These are phyloP conservation scores for Melanerpes formicivorus DNA, from an alignment of 2,113 vertebrate species.

Conservation along the genomic window DNA sequence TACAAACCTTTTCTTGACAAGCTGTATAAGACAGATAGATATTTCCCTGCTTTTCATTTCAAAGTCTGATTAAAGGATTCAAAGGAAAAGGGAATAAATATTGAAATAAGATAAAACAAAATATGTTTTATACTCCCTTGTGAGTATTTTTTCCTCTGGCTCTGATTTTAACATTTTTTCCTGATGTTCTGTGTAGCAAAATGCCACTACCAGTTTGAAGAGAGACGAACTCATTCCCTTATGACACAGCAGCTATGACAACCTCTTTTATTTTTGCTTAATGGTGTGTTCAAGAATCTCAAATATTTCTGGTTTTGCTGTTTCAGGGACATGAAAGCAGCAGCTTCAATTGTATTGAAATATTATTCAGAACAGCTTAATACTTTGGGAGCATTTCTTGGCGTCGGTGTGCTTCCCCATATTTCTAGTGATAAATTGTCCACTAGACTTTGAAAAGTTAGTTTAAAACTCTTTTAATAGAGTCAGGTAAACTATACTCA, in stretches of 20 bases:
- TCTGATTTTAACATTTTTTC: conserved; percentile 46
- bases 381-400: conserved; percentile 36
- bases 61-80: background rate
- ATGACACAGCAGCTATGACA: conserved; percentile 64
- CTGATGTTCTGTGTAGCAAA: conserved; percentile 42
- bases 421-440: conserved; percentile 21
- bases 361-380: conserved; percentile 40
- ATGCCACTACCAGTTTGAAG: conserved; percentile 23
- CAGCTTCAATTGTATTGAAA: conserved; percentile 37
- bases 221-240: conserved; percentile 17
- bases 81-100: conserved; percentile 3
- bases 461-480: background rate
- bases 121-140: background rate
- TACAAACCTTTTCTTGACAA: background rate
- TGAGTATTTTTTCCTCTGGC: background rate
- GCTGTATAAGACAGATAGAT: background rate
- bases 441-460: background rate
- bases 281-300: conserved; percentile 56
- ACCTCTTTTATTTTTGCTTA: conserved; percentile 61
- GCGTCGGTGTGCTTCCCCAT: background rate
- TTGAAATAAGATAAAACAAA: conserved; percentile 24
- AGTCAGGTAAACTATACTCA: background rate
- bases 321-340: conserved; percentile 48
- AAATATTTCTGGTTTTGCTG: conserved; percentile 60
- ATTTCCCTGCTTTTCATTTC: background rate